Evolutionary conservation across 2,888 invertebrate species (phyloP), one percentile per base, ranked within the genome.

Genomic region (Heliothis peltigera): DNA sequence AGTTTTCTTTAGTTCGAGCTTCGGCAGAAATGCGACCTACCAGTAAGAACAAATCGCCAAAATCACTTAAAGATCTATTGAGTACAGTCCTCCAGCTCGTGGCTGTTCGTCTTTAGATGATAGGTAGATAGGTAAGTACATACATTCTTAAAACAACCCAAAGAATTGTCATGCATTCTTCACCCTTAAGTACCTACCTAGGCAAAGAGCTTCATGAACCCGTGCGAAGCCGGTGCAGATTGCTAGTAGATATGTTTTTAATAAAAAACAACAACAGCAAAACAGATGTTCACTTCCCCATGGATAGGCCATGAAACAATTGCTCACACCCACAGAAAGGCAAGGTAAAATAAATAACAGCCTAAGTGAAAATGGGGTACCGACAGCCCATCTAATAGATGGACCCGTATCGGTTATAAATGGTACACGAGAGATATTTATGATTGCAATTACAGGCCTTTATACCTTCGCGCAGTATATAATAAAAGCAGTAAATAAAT

Each of bases 371-470:
- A 88, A 88, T 87, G 84, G 88, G 84, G 86, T 84, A 87, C 88
- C 78, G 87, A 88, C 89, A 87, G 85, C 75, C 60, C 68, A 59
- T 76, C 75, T 90, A 90, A 93, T 91, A 88, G 87, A 93, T 90
- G 84, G 83, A 77, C 84, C 82, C 67, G 67, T 62, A 59, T 55
- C 70, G 76, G 81, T 90, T 88, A 92, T 91, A 89, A 91, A 94
- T 92, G 84, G 90, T 84, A 71, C 69, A 80, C 83, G 81, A 83
- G 79, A 80, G 76, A 88, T 90, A 92, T 93, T 93, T 93, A 93
- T 91, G 85, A 80, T 84, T 81, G 88, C 92, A 92, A 93, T 93
- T 92, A 92, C 82, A 72, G 80, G 77, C 82, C 84, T 81, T 85
- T 85, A 79, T 82, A 70, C 72, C 61, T 75, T 70, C 63, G 62